Conservation (phyloP, 2,113 vertebrate genomes). For the Carollia perspicillata region DNA sequence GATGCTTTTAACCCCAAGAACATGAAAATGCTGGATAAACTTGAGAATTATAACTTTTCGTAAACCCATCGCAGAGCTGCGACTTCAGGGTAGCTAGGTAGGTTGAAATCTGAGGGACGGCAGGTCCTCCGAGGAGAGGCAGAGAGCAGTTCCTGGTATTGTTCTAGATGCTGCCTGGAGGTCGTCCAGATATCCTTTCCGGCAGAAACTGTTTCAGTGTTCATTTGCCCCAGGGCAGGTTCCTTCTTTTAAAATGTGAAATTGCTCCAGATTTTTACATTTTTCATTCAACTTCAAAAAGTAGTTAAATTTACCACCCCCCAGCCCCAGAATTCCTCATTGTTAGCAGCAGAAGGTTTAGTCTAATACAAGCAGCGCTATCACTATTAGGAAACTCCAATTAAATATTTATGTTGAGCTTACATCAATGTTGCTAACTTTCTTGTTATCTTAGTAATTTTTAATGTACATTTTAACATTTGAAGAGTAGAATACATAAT, state of each 20-base stretch:
- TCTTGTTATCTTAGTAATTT: neutral
- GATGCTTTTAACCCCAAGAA: neutral
- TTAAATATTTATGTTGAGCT: constrained; percentile 17
- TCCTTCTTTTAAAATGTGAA: neutral
- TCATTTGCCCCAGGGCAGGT: neutral
- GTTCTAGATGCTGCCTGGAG: neutral
- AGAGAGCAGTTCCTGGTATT: neutral
- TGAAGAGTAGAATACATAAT: neutral
- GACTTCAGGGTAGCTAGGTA: neutral
- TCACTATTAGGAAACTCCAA: neutral
- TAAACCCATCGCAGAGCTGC: neutral
- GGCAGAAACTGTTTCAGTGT: neutral
- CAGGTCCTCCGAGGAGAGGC: neutral
- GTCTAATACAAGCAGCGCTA: neutral
- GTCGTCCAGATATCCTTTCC: fast-evolving
- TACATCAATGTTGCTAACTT: neutral
- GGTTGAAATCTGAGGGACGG: neutral
- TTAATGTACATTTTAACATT: neutral
- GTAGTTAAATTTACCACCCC: neutral
- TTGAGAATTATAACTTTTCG: neutral
- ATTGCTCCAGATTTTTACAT: neutral
- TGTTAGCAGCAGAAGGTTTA: neutral
- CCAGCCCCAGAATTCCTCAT: neutral
- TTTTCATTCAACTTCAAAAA: neutral
- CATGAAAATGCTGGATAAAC: neutral